A percentile compares a stretch with the other conserved stretches of the same genome.
Evolutionary conservation across 2,797 vertebrate genomes (phyloP).

Genomic region (Caiman crocodilus): DNA sequence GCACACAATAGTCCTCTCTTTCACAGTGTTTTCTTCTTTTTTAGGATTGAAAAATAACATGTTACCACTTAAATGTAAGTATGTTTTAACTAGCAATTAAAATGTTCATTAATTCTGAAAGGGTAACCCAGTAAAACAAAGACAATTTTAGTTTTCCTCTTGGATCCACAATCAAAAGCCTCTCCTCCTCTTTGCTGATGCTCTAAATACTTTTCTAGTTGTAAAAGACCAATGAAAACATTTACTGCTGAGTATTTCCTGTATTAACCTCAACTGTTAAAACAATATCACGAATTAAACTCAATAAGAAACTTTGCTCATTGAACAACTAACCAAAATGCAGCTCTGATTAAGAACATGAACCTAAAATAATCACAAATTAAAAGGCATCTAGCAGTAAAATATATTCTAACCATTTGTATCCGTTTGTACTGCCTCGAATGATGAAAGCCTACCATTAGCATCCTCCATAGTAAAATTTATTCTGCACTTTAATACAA

Average conservation of each 20-base stretch:
- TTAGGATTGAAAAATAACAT: slow-evolving; percentile 71
- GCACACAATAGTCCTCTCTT: slow-evolving; percentile 80
- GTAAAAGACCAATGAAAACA: slow-evolving; percentile 59
- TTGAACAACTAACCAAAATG: slow-evolving; percentile 52
- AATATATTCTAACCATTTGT: slow-evolving; percentile 77
- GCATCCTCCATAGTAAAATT: slow-evolving; percentile 81
- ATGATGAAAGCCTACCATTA: slow-evolving; percentile 74
- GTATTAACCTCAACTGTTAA: slow-evolving; percentile 50
- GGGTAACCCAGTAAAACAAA: slow-evolving; percentile 57
- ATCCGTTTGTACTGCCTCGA: slow-evolving; percentile 73
- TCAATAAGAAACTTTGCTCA: slow-evolving; percentile 63
- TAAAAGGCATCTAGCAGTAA: slow-evolving; percentile 73
- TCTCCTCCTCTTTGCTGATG: slow-evolving; percentile 5
- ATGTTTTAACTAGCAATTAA: slow-evolving; percentile 74
- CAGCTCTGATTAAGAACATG: slow-evolving; percentile 66
- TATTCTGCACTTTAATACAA: slow-evolving; percentile 83
- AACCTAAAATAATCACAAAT: slow-evolving; percentile 67
- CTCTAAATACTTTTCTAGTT: slow-evolving; percentile 49
- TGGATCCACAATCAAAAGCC: slow-evolving; percentile 48
- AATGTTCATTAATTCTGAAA: slow-evolving; percentile 69
- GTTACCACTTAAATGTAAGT: slow-evolving; percentile 65
- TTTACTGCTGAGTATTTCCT: slow-evolving; percentile 53
- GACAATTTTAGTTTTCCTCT: slow-evolving; percentile 50
- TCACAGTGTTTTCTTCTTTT: slow-evolving; percentile 80
- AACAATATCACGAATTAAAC: slow-evolving; percentile 49